Evolutionary conservation across 2,888 invertebrate genomes (phyloP).

Genomic region (Euproctis similis): DNA sequence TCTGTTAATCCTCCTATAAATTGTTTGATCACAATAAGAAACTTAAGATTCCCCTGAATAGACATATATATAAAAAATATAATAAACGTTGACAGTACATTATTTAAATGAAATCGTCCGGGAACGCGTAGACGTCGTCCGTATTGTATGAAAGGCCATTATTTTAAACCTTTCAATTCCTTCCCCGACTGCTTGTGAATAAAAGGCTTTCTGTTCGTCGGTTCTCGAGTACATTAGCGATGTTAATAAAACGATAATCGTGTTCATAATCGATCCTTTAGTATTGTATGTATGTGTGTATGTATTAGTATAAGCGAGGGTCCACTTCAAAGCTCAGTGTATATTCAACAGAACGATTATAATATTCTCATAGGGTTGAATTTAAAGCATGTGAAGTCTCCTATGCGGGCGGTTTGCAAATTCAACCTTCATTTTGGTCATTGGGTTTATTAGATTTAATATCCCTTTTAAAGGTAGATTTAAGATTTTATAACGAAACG

Average conservation of each 20-base stretch:
- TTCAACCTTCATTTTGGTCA: conserved; percentile 16
- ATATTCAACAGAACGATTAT: conserved; percentile 23
- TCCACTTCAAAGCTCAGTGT: conserved; percentile 23
- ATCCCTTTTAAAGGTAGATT: conserved; percentile 4
- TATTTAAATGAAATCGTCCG: conserved; percentile 19
- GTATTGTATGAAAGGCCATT: conserved; percentile 30
- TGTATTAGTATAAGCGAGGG: conserved; percentile 19
- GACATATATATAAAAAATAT: conserved; percentile 17
- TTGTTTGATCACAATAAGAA: conserved; percentile 20
- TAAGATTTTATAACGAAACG: neutral
- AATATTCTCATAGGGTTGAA: conserved; percentile 21
- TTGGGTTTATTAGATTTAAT: conserved; percentile 16
- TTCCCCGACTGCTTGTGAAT: conserved; percentile 41
- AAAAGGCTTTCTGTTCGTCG: conserved; percentile 45
- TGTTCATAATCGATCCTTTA: conserved; percentile 53
- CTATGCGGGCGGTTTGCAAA: conserved; percentile 24
- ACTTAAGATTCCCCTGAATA: conserved; percentile 15
- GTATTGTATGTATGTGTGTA: conserved; percentile 33
- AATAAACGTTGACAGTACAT: conserved; percentile 22
- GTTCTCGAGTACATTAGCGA: conserved; percentile 56
- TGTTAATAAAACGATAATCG: conserved; percentile 59
- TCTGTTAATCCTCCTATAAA: conserved; percentile 19
- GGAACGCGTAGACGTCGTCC: conserved; percentile 9
- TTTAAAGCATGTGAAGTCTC: conserved; percentile 22
- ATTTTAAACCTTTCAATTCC: conserved; percentile 43